A percentile compares a stretch with the other conserved stretches of the same genome.
phyloP scores from a whole-genome alignment of 37 sponge, comb jelly and placozoan species.

The Spongilla lacustris region DNA sequence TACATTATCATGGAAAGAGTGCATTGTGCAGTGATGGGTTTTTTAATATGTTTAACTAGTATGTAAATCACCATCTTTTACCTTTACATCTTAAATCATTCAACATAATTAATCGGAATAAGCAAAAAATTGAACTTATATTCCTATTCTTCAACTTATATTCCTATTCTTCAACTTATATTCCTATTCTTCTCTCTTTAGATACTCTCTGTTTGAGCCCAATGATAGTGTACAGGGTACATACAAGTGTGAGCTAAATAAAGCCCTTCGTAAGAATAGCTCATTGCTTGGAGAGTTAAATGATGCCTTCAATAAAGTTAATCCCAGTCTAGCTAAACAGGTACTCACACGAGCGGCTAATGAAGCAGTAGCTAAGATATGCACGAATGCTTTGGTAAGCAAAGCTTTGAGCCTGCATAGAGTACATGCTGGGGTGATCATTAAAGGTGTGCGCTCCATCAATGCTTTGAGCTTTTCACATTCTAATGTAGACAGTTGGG shows the following conservation, averaged over 20 bases:
- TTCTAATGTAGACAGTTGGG: conserved; percentile 1
- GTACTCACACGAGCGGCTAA: neutral
- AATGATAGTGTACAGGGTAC: neutral
- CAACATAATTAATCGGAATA: no score
- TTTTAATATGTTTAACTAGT: no score
- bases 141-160: neutral
- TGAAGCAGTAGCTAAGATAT: neutral
- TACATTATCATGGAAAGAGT: no score
- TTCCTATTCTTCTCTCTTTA: neutral
- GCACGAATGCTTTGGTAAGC: neutral
- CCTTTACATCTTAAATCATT: no score
- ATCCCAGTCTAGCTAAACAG: neutral
- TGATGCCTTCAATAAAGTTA: neutral
- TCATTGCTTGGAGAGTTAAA: neutral
- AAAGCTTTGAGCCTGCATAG: neutral
- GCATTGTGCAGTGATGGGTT: no score
- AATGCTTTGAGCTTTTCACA: conserved; percentile 9
- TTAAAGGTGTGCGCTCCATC: neutral
- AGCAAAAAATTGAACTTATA: no score
- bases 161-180: no score
- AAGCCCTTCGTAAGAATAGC: neutral
- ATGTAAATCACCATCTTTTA: no score
- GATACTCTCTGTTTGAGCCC: neutral
- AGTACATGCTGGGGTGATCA: conserved; percentile 5
- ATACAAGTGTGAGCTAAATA: neutral